phyloP scores from a whole-genome alignment of 1,140 invertebrate species.

The Heliconius eleuchia region DNA sequence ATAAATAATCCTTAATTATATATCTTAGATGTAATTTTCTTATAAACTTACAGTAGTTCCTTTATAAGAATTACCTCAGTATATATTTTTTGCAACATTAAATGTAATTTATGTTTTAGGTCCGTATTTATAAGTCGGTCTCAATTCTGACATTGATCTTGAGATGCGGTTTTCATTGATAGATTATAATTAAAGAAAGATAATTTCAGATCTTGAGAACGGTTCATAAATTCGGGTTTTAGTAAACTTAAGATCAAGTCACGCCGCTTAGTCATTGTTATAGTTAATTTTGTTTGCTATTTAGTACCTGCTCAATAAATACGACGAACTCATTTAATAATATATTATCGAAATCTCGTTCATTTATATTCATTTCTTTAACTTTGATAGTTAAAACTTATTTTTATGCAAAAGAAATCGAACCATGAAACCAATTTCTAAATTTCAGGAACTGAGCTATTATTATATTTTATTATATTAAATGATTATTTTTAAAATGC shows the following conservation, averaged over 20 bases:
- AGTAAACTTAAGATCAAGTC: conserved; percentile 62
- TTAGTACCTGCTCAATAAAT: conserved; percentile 58
- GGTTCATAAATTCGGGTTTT: background rate
- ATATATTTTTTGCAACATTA: conserved; percentile 33
- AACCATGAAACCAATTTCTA: background rate
- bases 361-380: background rate
- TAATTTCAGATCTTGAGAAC: too few species aligned
- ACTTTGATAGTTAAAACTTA: background rate
- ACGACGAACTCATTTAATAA: conserved; percentile 21
- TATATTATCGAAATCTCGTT: background rate
- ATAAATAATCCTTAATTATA: background rate
- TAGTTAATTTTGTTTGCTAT: conserved; percentile 54
- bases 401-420: background rate
- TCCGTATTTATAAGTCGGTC: too few species aligned
- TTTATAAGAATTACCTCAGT: conserved; percentile 57
- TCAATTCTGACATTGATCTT: too few species aligned
- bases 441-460: background rate
- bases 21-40: background rate
- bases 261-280: conserved; percentile 72
- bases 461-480: background rate
- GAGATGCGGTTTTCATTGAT: too few species aligned
- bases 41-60: conserved; percentile 40
- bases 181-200: too few species aligned
- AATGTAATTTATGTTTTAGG: conserved; percentile 45
- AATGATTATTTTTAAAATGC: background rate